Percentiles rank a stretch among this genome's conserved stretches.
These are phyloP conservation scores for Lasioglossum zephyrum DNA, from an alignment of 2,888 invertebrate genomes.

Conservation along the genomic window DNA sequence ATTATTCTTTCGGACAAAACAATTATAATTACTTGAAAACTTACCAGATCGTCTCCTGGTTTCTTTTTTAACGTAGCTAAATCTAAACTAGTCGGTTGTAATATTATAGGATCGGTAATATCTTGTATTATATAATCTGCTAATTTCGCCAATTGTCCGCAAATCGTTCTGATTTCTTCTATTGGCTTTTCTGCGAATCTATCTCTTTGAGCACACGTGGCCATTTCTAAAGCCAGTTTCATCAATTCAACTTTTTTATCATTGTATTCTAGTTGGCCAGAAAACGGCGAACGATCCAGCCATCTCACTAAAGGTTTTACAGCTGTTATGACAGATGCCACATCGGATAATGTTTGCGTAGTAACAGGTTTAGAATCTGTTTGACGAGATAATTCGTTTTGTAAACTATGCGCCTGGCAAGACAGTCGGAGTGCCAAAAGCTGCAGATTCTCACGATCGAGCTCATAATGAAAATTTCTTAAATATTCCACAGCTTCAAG, in stretches of 20 bases:
- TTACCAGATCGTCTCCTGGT: constrained; percentile 92
- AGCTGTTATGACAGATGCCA: constrained; percentile 92
- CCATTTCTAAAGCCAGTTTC: constrained; percentile 93
- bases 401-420: constrained; percentile 92
- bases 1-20: neutral
- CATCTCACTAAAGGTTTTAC: constrained; percentile 96
- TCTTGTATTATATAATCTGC: constrained; percentile 95
- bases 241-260: constrained; percentile 90
- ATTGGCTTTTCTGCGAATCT: constrained; percentile 95
- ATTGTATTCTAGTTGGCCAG: constrained; percentile 89
- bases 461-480: constrained; percentile 95
- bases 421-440: constrained; percentile 93
- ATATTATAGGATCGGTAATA: constrained; percentile 94
- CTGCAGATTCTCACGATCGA: constrained; percentile 96
- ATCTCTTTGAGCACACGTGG: constrained; percentile 95
- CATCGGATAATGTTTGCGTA: constrained; percentile 93
- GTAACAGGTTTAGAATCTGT: constrained; percentile 88
- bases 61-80: constrained; percentile 93
- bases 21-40: constrained; percentile 27
- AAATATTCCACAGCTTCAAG: constrained; percentile 96
- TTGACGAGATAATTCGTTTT: constrained; percentile 88
- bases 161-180: constrained; percentile 89
- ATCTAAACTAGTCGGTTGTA: constrained; percentile 96
- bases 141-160: constrained; percentile 90
- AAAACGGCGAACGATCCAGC: constrained; percentile 91